Percentiles rank a stretch among this genome's conserved stretches.
Conservation (phyloP, 2,888 invertebrate species). For the Trichacis sp. region DNA sequence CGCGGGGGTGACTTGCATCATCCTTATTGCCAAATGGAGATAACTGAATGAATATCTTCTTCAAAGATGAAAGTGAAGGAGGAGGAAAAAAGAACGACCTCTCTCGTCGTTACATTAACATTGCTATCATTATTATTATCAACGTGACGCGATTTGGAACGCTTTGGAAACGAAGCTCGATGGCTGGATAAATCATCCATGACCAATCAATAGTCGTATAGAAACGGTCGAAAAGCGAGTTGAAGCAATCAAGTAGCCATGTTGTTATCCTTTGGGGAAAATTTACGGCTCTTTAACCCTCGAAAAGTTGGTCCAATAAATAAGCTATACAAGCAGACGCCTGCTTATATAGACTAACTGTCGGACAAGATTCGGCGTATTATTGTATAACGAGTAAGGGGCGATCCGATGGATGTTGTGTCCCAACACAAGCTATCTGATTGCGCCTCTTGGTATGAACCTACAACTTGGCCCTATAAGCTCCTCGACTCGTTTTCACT, state of each 20-base stretch:
- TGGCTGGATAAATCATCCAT: constrained; percentile 60
- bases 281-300: constrained; percentile 66
- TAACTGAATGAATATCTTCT: neutral
- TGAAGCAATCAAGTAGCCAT: constrained; percentile 60
- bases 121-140: too few species aligned
- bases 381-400: too few species aligned
- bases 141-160: too few species aligned
- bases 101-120: too few species aligned
- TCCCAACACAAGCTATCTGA: constrained; percentile 66
- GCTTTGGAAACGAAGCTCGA: too few species aligned
- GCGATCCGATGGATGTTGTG: too few species aligned
- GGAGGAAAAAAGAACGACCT: too few species aligned
- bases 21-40: constrained; percentile 39
- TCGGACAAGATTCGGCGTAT: too few species aligned
- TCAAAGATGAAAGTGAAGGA: constrained; percentile 39
- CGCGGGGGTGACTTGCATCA: constrained; percentile 65
- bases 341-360: too few species aligned
- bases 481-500: too few species aligned
- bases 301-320: constrained; percentile 65
- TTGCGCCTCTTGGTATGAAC: constrained; percentile 56
- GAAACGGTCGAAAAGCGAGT: constrained; percentile 31
- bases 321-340: constrained; percentile 58
- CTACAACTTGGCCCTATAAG: too few species aligned
- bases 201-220: constrained; percentile 55
- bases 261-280: constrained; percentile 49